phyloP scores from a whole-genome alignment of 2,888 invertebrate genomes.

The Ernsta delagoae region DNA sequence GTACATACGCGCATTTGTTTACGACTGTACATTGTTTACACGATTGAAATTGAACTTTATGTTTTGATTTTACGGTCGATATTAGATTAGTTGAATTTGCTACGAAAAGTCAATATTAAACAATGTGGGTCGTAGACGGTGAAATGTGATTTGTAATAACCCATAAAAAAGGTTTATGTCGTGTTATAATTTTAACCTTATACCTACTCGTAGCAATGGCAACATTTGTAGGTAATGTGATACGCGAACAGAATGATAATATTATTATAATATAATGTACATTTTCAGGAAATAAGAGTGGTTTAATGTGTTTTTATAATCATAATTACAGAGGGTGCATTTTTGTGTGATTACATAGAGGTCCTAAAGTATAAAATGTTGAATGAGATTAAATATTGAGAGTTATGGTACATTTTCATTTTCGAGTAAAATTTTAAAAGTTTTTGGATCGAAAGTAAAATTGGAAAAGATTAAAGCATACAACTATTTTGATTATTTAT shows the following conservation, averaged over 20 bases:
- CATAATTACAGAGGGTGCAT: too few relatives aligned
- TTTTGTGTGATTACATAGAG: too few relatives aligned
- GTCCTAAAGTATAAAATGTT: too few relatives aligned
- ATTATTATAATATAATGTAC: neutral
- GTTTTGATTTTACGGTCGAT: neutral
- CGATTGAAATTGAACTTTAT: conserved; percentile 15
- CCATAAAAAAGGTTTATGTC: conserved; percentile 25
- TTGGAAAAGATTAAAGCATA: too few relatives aligned
- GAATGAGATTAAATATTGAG: too few relatives aligned
- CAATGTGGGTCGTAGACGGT: neutral
- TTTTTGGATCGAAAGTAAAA: too few relatives aligned
- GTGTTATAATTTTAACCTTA: conserved; percentile 27
- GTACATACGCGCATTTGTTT: conserved; percentile 14
- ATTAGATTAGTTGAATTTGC: neutral
- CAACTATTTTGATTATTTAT: too few relatives aligned
- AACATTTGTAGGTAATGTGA: conserved; percentile 24
- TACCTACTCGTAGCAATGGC: neutral
- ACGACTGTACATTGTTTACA: neutral
- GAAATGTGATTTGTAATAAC: conserved; percentile 17
- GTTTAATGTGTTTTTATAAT: conserved; percentile 8
- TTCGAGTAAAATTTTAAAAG: too few relatives aligned
- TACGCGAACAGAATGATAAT: conserved; percentile 16
- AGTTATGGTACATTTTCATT: too few relatives aligned
- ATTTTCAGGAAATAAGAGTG: neutral
- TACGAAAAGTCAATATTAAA: conserved; percentile 10